phyloP scores from a whole-genome alignment of 1,140 invertebrate species.

The Drosophila suzukii region DNA sequence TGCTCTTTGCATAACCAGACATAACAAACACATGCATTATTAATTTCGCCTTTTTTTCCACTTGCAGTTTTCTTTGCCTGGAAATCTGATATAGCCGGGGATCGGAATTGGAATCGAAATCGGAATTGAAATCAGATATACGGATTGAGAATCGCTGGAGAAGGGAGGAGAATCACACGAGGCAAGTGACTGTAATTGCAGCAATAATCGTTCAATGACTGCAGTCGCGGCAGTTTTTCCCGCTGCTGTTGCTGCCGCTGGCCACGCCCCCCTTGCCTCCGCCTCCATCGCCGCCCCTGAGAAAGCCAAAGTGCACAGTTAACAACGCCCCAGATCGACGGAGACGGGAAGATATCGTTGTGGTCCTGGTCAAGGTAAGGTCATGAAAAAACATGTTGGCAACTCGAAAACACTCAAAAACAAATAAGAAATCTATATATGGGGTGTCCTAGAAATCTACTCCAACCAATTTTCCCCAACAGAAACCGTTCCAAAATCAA shows the following conservation, averaged over 20 bases:
- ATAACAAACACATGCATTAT: constrained; percentile 33
- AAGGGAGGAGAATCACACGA: not conserved
- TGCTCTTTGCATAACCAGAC: constrained; percentile 49
- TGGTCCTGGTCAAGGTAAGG: constrained; percentile 43
- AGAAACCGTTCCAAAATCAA: no score
- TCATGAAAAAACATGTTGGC: no score
- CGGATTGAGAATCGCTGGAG: constrained; percentile 2
- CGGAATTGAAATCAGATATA: constrained; percentile 2
- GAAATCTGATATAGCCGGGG: constrained; percentile 51
- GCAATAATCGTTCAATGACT: constrained; percentile 69
- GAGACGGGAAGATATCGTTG: constrained; percentile 2
- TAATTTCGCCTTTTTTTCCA: constrained; percentile 27
- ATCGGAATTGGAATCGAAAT: constrained; percentile 4
- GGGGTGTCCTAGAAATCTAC: no score
- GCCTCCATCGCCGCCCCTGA: constrained; percentile 3
- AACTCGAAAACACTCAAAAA: no score
- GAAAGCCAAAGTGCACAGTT: constrained; percentile 34
- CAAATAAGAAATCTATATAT: no score
- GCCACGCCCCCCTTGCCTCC: constrained; percentile 19
- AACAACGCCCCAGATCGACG: constrained; percentile 35
- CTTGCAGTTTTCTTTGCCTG: constrained; percentile 39
- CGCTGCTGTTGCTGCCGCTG: constrained; percentile 21
- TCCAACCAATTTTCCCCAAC: no score
- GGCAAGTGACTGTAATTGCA: constrained; percentile 11
- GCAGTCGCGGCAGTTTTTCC: constrained; percentile 39